Conservation (phyloP, 1,140 invertebrate genomes). For the Drosophila athabasca region DNA sequence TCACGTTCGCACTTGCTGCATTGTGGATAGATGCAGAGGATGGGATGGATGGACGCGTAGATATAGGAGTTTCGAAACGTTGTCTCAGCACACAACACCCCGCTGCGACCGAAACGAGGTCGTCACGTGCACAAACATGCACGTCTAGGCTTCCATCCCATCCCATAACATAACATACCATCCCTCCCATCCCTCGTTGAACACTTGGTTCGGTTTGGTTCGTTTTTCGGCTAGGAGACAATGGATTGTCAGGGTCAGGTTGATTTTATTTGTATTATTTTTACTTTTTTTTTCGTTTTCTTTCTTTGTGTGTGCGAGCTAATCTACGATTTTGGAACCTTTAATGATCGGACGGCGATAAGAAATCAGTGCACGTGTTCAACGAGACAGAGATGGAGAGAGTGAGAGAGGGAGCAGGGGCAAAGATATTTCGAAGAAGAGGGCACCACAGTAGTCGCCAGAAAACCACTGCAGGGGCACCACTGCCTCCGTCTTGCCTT, state of each 20-base stretch:
- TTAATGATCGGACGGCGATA: constrained; percentile 69
- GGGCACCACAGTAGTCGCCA: constrained; percentile 64
- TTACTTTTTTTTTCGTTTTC: constrained; percentile 29
- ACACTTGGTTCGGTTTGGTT: constrained; percentile 23
- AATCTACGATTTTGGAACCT: constrained; percentile 69
- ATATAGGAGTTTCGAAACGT: constrained; percentile 45
- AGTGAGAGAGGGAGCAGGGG: too few species aligned
- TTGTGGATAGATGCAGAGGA: constrained; percentile 3
- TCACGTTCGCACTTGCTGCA: constrained; percentile 43
- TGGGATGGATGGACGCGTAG: constrained; percentile 17
- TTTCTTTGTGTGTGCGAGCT: constrained; percentile 59
- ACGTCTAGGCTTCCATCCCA: constrained; percentile 34
- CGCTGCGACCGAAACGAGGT: constrained; percentile 70
- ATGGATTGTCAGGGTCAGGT: constrained; percentile 66
- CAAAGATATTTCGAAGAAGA: constrained; percentile 55
- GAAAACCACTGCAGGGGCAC: constrained; percentile 51
- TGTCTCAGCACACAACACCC: constrained; percentile 47
- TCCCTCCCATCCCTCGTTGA: constrained; percentile 20
- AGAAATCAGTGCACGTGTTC: constrained; percentile 80
- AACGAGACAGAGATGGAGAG: constrained; percentile 31
- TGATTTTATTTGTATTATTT: constrained; percentile 53
- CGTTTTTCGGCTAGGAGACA: constrained; percentile 26
- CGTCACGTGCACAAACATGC: constrained; percentile 77
- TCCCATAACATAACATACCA: background rate
- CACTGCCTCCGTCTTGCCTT: constrained; percentile 5